Evolutionary conservation across 64 coral and sea anemone genomes (phyloP).

Genomic region (Stichodactyla mertensii): DNA sequence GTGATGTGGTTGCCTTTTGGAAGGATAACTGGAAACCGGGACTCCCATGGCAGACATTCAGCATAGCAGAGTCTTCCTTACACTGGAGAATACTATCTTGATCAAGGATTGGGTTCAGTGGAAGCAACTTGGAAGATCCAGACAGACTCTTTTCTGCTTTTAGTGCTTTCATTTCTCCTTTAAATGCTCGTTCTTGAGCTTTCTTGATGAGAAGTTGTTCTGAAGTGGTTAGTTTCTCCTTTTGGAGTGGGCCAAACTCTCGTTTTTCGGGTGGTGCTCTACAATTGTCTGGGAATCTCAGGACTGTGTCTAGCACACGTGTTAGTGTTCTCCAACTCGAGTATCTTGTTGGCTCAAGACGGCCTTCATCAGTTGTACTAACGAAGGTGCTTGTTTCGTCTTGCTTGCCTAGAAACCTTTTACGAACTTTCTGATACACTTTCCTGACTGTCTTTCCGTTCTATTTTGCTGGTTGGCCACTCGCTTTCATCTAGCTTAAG

Average conservation of each 20-base stretch:
- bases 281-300: slow-evolving; percentile 23
- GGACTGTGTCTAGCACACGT: slow-evolving; percentile 22
- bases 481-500: background rate
- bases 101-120: slow-evolving; percentile 21
- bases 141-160: slow-evolving; percentile 15
- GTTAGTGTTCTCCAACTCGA: slow-evolving; percentile 31
- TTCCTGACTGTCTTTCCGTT: background rate
- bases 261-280: background rate
- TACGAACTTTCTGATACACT: slow-evolving; percentile 15
- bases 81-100: slow-evolving; percentile 28
- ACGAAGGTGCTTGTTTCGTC: background rate
- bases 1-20: too few species aligned
- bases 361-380: background rate
- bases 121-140: slow-evolving; percentile 14
- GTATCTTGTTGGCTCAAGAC: slow-evolving; percentile 20
- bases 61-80: slow-evolving; percentile 32
- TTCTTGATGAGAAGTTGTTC: slow-evolving; percentile 8
- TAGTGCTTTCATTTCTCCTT: slow-evolving; percentile 19
- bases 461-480: slow-evolving; percentile 16
- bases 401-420: background rate
- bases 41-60: slow-evolving; percentile 38
- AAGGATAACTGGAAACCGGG: slow-evolving; percentile 35
- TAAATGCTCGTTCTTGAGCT: slow-evolving; percentile 15
- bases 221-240: background rate
- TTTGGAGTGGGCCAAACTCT: slow-evolving; percentile 6